Percentiles rank a stretch among this genome's conserved stretches.
These are phyloP conservation scores for Spea hammondii DNA, from an alignment of 2,797 vertebrate genomes.

Conservation along the genomic window DNA sequence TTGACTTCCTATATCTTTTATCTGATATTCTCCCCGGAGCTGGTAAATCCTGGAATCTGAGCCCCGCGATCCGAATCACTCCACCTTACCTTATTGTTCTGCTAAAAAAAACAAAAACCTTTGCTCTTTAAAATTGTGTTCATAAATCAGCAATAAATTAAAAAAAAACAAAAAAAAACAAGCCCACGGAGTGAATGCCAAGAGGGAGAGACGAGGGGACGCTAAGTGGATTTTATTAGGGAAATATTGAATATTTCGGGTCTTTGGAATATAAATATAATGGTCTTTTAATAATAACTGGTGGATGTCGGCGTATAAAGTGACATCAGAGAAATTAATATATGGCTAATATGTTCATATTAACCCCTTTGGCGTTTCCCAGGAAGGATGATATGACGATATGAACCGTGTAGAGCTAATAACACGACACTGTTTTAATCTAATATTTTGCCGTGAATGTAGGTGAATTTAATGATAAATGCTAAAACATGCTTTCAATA, in stretches of 20 bases:
- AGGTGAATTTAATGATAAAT: too few species aligned
- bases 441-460: not conserved
- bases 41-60: conserved; percentile 19
- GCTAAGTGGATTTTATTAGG: conserved; percentile 3
- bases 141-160: conserved; percentile 28
- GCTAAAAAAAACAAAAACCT: not conserved
- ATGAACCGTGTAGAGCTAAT: not conserved
- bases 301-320: not conserved
- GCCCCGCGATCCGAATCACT: not conserved
- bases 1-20: conserved; percentile 9
- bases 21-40: conserved; percentile 11
- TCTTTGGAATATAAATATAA: not conserved
- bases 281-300: not conserved
- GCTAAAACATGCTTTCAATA: too few species aligned
- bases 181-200: not conserved
- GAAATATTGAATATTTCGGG: conserved; percentile 5
- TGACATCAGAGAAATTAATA: not conserved
- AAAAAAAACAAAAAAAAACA: not conserved
- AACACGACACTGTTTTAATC: not conserved
- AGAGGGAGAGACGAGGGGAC: not conserved
- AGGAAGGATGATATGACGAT: not conserved
- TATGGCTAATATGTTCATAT: not conserved
- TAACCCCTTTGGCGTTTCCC: not conserved
- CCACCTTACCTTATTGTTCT: conserved; percentile 14
- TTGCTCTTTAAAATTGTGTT: conserved; percentile 29